Percentiles rank a stretch among this genome's conserved stretches.
Evolutionary conservation across 2,888 invertebrate species (phyloP).

Genomic region (Diarsia dahlii): DNA sequence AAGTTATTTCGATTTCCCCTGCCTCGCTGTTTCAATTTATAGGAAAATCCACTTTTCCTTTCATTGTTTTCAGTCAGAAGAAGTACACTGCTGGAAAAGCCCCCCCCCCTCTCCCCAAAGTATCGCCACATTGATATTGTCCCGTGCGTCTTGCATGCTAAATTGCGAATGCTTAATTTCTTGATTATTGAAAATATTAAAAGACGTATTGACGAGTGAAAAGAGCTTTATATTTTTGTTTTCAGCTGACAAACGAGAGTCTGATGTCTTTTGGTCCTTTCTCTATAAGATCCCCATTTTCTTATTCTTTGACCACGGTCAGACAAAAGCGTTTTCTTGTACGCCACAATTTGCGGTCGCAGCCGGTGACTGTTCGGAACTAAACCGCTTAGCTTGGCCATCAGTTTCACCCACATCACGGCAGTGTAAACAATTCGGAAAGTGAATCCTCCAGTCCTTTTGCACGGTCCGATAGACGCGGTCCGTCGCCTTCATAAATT

Average conservation of each 20-base stretch:
- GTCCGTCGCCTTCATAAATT: conserved; percentile 66
- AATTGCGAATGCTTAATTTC: too few species aligned
- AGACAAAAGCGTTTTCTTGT: conserved; percentile 70
- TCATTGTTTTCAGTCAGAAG: neutral
- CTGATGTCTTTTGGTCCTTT: neutral
- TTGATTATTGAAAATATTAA: neutral
- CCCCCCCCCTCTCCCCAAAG: too few species aligned
- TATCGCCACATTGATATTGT: too few species aligned
- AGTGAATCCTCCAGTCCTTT: conserved; percentile 67
- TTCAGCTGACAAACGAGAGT: neutral
- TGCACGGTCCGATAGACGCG: conserved; percentile 56
- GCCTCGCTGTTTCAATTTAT: neutral
- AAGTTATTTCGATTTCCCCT: neutral
- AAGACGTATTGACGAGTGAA: neutral
- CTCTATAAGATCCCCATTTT: neutral
- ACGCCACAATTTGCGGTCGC: conserved; percentile 59
- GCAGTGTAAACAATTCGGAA: conserved; percentile 70
- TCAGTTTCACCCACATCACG: conserved; percentile 66
- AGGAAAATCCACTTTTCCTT: neutral
- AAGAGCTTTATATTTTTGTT: neutral
- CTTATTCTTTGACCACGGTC: conserved; percentile 31
- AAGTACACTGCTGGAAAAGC: too few species aligned
- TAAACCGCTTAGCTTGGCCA: conserved; percentile 70
- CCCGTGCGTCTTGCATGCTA: too few species aligned
- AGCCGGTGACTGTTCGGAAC: conserved; percentile 65